Evolutionary conservation across 1,140 invertebrate genomes (phyloP), one percentile per base, ranked within the genome.

Genomic region (Caerostris extrusa): DNA sequence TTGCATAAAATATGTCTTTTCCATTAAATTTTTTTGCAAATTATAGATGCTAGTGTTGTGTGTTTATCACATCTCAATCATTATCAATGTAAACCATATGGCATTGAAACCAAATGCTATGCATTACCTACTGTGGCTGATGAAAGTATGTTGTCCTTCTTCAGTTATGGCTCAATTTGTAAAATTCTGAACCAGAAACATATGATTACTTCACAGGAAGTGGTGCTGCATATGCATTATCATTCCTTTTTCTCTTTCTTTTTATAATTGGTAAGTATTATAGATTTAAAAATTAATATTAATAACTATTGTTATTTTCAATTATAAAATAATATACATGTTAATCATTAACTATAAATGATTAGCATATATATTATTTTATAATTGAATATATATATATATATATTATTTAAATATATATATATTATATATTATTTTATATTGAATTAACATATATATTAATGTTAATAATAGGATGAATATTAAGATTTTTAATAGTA

Each of bases 121-220:
- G 82, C 91, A 19, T 58, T 93, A 34, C 83, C 91, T 14, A 17
- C 64, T 7, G 64, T 93, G 12, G 67, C 67, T 58, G 61, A 67
- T 87, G 19, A 61, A 14, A n/a, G 8, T 17, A 8, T 87, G n/a
- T 12, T 87, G 91, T 60, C 7, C 69, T 55, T 83, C 86, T 7
- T 81, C 67, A 14, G 56, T 89, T 19, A 55, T 8, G 56, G 86
- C 71, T n/a, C 55, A 53, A 19, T 82, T 6, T 92, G 90, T 69
- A n/a, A 5, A 81, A 92, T 6, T 86, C 88, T 17, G 55, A 87
- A 53, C 83, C 91, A 58, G 55, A 88, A 81, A 97, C 96, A 17
- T 97, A 97, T 95, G 97, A 97, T 95, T 97, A 97, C 95, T 97
- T 97, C 93, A 93, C 71, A 5, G 97, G 97, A 17, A 98, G 97